A percentile compares a stretch with the other conserved stretches of the same genome.
phyloP scores from a whole-genome alignment of 2,113 vertebrate genomes.

The Galbula dea region DNA sequence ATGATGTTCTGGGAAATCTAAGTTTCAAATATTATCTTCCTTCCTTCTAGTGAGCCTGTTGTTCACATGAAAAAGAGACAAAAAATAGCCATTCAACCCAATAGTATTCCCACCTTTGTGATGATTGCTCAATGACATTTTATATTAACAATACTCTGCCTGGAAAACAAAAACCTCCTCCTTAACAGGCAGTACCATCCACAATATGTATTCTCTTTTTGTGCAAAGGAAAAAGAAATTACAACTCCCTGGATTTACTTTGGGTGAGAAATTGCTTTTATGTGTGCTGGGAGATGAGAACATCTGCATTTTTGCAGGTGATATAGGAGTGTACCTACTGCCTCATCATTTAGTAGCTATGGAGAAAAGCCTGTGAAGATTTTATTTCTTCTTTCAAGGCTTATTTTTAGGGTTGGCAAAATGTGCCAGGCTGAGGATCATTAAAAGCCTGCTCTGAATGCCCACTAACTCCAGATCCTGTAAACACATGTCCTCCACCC shows the following conservation, averaged over 20 bases:
- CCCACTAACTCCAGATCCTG: not conserved
- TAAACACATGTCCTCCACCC: not conserved
- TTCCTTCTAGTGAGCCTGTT: not conserved
- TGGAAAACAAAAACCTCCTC: not conserved
- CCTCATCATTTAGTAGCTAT: not conserved
- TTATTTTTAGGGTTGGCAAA: not conserved
- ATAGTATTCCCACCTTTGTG: not conserved
- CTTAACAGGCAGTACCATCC: not conserved
- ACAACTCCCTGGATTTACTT: not conserved
- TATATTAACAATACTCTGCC: not conserved
- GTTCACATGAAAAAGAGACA: not conserved
- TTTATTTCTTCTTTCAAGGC: conserved; percentile 5
- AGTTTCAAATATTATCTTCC: not conserved
- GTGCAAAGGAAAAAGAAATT: not conserved
- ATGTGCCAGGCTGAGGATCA: not conserved
- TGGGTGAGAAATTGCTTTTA: conserved; percentile 9
- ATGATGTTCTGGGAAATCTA: not conserved
- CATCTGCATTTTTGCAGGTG: conserved; percentile 32
- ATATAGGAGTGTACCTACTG: not conserved
- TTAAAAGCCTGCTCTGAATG: not conserved
- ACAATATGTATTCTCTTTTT: not conserved
- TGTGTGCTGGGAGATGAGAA: not conserved
- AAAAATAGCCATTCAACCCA: not conserved
- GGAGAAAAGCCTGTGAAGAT: not conserved
- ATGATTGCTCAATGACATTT: not conserved